Conservation (phyloP, 2,113 vertebrate species). For the Corynorhinus townsendii region DNA sequence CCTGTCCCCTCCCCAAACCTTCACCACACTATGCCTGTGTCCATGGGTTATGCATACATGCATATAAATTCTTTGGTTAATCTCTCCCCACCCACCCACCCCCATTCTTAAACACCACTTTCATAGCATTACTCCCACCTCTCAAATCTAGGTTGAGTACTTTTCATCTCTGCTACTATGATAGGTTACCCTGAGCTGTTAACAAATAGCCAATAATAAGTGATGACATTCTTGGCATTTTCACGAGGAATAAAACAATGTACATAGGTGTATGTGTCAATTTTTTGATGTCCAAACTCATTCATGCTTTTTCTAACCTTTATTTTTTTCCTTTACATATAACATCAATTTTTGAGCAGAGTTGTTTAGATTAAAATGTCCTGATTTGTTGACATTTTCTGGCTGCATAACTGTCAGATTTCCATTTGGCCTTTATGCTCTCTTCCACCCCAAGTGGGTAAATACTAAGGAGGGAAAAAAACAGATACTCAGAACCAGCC, state of each 20-base stretch:
- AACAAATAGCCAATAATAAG: conserved; percentile 38
- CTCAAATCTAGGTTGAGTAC: background rate
- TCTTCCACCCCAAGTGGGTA: conserved; percentile 25
- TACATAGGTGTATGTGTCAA: conserved; percentile 23
- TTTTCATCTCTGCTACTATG: background rate
- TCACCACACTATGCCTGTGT: no score
- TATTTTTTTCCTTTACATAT: conserved; percentile 46
- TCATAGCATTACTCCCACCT: background rate
- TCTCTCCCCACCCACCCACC: background rate
- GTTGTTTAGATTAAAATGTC: conserved; percentile 44
- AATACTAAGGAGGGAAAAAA: conserved; percentile 2
- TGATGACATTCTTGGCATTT: conserved; percentile 39
- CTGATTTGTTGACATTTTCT: conserved; percentile 61
- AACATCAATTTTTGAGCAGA: conserved; percentile 62
- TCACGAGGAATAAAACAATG: conserved; percentile 40
- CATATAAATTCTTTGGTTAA: background rate
- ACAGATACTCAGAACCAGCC: conserved; percentile 8
- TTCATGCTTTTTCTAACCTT: conserved; percentile 55
- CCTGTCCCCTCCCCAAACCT: no score
- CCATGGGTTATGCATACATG: no score
- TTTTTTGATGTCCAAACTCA: conserved; percentile 43
- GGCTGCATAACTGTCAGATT: conserved; percentile 47
- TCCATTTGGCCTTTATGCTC: conserved; percentile 45
- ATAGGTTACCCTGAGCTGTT: conserved; percentile 14
- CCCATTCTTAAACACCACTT: background rate